A percentile compares a stretch with the other conserved stretches of the same genome.
Conservation (phyloP, 35 echinoderm and acorn worm genomes). For the Stichopus chloronotus region DNA sequence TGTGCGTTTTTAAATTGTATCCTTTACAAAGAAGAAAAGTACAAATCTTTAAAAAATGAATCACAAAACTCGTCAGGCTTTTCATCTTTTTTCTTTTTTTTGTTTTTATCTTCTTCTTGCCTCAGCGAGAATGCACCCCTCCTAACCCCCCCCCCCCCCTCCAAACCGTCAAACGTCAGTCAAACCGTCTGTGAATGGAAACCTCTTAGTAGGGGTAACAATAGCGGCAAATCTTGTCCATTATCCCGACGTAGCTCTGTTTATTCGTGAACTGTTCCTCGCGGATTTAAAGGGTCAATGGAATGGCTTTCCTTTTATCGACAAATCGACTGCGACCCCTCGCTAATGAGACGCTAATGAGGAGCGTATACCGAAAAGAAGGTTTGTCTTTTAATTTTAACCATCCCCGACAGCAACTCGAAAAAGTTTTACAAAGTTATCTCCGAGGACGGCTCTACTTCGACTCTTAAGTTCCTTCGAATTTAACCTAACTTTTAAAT, state of each 20-base stretch:
- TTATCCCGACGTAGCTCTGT: background rate
- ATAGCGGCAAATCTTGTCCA: conserved; percentile 1
- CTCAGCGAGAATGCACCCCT: no score
- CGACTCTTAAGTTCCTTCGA: background rate
- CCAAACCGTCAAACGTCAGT: background rate
- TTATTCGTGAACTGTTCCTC: conserved; percentile 4
- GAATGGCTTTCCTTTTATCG: background rate
- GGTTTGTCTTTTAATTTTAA: background rate
- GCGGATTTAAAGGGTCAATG: background rate
- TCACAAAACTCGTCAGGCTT: no score
- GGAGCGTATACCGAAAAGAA: background rate
- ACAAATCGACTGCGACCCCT: background rate
- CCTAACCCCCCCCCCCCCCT: no score
- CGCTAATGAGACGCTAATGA: conserved; percentile 45
- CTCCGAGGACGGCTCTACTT: background rate
- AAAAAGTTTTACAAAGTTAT: background rate
- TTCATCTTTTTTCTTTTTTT: no score
- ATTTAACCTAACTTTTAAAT: background rate
- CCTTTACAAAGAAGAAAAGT: no score
- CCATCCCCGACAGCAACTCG: background rate
- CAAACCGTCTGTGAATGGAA: conserved; percentile 8
- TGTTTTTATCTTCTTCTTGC: no score
- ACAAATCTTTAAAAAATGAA: no score
- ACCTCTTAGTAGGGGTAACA: background rate
- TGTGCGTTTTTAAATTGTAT: no score